Conservation (phyloP, 2,797 vertebrate species). For the Pygocentrus nattereri region DNA sequence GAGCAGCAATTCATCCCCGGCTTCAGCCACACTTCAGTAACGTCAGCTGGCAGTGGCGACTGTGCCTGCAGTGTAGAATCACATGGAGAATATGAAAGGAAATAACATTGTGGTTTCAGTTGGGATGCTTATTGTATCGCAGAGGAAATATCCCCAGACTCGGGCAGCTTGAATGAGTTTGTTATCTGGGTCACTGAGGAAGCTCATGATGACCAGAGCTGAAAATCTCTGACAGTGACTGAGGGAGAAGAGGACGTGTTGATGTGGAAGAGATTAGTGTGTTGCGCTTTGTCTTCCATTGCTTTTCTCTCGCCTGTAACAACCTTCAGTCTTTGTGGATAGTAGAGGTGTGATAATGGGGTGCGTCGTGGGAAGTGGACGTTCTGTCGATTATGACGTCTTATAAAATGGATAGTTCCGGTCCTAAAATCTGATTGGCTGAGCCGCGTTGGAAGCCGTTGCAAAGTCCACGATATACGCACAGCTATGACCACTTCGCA, state of each 20-base stretch:
- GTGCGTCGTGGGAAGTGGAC: no score
- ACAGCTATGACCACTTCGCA: no score
- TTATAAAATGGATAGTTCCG: no score
- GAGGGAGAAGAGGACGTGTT: background rate
- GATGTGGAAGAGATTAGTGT: background rate
- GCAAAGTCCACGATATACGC: no score
- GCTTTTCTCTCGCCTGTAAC: no score
- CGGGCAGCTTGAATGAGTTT: constrained; percentile 34
- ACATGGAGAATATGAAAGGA: constrained; percentile 2
- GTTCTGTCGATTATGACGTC: no score
- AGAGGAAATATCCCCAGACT: constrained; percentile 30
- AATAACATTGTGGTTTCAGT: constrained; percentile 10
- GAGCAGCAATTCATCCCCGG: background rate
- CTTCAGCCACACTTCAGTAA: background rate
- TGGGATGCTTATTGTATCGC: background rate
- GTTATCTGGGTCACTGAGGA: constrained; percentile 44
- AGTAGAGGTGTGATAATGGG: no score
- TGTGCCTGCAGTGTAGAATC: background rate
- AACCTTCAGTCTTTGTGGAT: no score
- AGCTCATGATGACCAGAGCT: constrained; percentile 32
- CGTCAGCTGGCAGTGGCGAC: background rate
- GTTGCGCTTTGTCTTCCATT: no score
- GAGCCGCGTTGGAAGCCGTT: no score
- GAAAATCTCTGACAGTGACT: background rate
- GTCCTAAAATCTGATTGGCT: no score